Percentiles rank a stretch among this genome's conserved stretches.
Conservation (phyloP, 64 coral and sea anemone genomes). For the Porites australiensis region DNA sequence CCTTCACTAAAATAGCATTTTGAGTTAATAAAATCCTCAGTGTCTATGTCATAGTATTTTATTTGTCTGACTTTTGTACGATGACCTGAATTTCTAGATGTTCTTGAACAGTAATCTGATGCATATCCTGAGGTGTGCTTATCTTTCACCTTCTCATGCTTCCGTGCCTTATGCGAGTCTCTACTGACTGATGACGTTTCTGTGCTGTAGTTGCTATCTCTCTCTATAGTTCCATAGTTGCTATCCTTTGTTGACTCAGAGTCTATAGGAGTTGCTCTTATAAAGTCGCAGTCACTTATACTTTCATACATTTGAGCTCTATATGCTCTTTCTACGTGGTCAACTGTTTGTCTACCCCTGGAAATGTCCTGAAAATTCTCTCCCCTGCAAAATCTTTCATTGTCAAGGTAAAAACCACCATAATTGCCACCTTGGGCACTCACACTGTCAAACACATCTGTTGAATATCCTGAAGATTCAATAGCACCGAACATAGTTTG, state of each 20-base stretch:
- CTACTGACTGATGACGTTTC: conserved; percentile 84
- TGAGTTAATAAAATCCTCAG: conserved; percentile 52
- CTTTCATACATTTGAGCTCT: conserved; percentile 50
- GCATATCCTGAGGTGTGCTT: conserved; percentile 35
- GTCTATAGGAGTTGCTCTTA: conserved; percentile 91
- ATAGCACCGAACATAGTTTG: conserved; percentile 84
- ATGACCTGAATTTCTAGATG: conserved; percentile 58
- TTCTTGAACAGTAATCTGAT: conserved; percentile 49
- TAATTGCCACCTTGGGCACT: conserved; percentile 78
- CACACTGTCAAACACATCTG: conserved; percentile 93
- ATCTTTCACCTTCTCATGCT: conserved; percentile 15
- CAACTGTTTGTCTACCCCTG: not conserved
- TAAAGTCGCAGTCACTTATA: conserved; percentile 61
- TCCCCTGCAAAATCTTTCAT: conserved; percentile 14
- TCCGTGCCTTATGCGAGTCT: conserved; percentile 64
- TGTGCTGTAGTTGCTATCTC: conserved; percentile 97
- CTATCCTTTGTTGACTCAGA: conserved; percentile 89
- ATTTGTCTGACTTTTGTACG: conserved; percentile 70
- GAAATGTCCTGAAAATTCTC: conserved; percentile 31
- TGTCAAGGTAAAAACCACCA: conserved; percentile 36
- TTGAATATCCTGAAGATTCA: conserved; percentile 79
- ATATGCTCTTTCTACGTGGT: conserved; percentile 7
- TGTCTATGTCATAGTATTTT: conserved; percentile 59
- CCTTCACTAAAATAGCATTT: conserved; percentile 51
- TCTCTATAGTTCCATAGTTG: conserved; percentile 99